Evolutionary conservation across 2,888 invertebrate genomes (phyloP).

Genomic region (Polydrusus cervinus): DNA sequence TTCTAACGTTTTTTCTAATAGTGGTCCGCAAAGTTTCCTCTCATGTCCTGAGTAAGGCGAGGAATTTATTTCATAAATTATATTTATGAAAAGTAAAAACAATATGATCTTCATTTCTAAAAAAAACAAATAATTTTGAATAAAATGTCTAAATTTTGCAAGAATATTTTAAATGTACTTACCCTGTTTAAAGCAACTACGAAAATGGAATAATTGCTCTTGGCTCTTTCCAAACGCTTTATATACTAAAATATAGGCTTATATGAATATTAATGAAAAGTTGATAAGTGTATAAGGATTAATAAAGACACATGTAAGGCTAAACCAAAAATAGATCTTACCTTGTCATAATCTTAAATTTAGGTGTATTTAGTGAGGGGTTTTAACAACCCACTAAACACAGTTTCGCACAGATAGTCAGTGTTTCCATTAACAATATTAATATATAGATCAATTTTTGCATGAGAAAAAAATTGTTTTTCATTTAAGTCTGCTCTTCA

Average conservation of each 20-base stretch:
- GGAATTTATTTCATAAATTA: not conserved
- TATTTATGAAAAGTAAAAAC: slow-evolving; percentile 6
- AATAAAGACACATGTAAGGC: slow-evolving; percentile 15
- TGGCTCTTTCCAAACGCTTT: not conserved
- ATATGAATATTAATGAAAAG: slow-evolving; percentile 35
- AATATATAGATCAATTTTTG: not conserved
- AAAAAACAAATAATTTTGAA: slow-evolving; percentile 3
- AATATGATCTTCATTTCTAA: slow-evolving; percentile 14
- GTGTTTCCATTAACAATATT: not conserved
- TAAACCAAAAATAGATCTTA: slow-evolving; percentile 21
- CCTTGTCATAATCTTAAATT: slow-evolving; percentile 8
- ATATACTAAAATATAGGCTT: slow-evolving; percentile 14
- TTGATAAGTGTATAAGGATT: slow-evolving; percentile 14
- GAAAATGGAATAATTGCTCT: not conserved
- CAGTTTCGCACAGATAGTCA: not conserved
- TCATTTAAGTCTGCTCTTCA: too few species aligned
- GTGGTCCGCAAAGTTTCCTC: slow-evolving; percentile 5
- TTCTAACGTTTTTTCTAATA: slow-evolving; percentile 12
- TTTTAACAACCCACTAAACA: not conserved
- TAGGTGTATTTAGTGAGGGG: not conserved
- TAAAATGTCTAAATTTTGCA: not conserved
- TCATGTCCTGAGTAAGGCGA: slow-evolving; percentile 5
- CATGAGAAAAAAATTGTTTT: too few species aligned
- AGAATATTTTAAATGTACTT: not conserved
- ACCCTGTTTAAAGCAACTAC: slow-evolving; percentile 1